Percentiles rank a stretch among this genome's conserved stretches.
phyloP scores from a whole-genome alignment of 2,797 vertebrate species.

The Fratercula arctica region DNA sequence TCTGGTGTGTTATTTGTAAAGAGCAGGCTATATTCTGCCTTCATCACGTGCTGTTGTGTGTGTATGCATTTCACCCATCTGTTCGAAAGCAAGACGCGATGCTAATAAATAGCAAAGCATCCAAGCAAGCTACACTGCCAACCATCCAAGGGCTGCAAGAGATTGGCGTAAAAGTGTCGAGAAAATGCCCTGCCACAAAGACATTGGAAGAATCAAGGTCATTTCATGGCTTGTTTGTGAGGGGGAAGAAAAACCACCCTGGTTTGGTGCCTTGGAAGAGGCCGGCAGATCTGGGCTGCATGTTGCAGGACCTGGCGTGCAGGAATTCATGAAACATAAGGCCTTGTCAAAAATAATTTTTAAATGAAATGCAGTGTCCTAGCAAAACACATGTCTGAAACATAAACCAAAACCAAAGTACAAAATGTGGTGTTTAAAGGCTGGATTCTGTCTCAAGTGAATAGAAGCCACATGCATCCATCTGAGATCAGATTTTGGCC shows the following conservation, averaged over 20 bases:
- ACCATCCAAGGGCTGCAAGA: background rate
- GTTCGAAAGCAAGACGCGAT: background rate
- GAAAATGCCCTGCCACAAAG: background rate
- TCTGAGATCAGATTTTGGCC: constrained; percentile 30
- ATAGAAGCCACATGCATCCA: constrained; percentile 40
- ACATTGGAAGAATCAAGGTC: background rate
- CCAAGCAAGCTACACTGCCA: background rate
- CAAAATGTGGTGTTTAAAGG: constrained; percentile 19
- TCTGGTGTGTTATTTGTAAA: background rate
- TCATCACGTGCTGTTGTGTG: background rate
- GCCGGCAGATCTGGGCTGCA: background rate
- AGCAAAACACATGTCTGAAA: constrained; percentile 13
- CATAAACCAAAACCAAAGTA: constrained; percentile 38
- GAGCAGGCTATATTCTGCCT: background rate
- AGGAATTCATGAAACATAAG: constrained; percentile 25
- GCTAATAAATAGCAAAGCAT: background rate
- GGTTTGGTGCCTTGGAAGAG: background rate
- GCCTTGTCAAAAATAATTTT: constrained; percentile 43
- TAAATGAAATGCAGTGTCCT: constrained; percentile 53
- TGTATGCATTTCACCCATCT: background rate
- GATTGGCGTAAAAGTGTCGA: background rate
- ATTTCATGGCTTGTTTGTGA: background rate
- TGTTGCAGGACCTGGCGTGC: constrained; percentile 7
- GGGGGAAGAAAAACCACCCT: background rate
- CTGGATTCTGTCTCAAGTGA: constrained; percentile 17